Percentiles rank a stretch among this genome's conserved stretches.
These are phyloP conservation scores for Trididemnum nubilum DNA, from an alignment of 23 tunicate genomes.

Conservation along the genomic window DNA sequence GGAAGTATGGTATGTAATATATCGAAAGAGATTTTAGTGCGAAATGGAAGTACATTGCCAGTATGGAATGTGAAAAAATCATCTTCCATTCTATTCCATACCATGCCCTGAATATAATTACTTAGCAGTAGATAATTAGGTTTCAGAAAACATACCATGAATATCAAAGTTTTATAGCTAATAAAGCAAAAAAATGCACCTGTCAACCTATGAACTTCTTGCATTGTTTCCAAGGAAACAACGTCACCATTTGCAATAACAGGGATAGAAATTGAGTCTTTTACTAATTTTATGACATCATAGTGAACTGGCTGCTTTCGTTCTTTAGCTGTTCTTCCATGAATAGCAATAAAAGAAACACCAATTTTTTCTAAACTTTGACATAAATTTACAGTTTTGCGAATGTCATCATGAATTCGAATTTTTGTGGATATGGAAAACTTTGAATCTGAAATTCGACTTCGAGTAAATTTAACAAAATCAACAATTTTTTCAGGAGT, in stretches of 20 bases:
- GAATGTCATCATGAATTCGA: slow-evolving; percentile 54
- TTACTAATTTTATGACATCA: slow-evolving; percentile 67
- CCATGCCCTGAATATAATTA: no score
- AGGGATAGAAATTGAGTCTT: slow-evolving; percentile 65
- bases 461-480: slow-evolving; percentile 46
- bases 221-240: slow-evolving; percentile 39
- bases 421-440: slow-evolving; percentile 89
- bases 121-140: no score
- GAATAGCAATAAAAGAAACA: slow-evolving; percentile 71
- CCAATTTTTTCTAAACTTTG: slow-evolving; percentile 67
- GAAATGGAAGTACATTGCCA: no score
- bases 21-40: no score
- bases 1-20: no score
- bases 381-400: slow-evolving; percentile 77
- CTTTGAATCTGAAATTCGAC: slow-evolving; percentile 48
- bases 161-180: no score
- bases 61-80: no score
- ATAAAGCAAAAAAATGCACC: no score
- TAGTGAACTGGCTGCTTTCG: slow-evolving; percentile 91
- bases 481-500: slow-evolving; percentile 58
- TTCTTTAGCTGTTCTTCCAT: slow-evolving; percentile 89
- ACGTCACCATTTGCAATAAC: slow-evolving; percentile 86
- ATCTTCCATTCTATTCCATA: no score
- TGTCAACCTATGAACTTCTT: slow-evolving; percentile 47
- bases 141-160: no score